Evolutionary conservation across 1,140 invertebrate genomes (phyloP).

Genomic region (Vanessa atalanta): DNA sequence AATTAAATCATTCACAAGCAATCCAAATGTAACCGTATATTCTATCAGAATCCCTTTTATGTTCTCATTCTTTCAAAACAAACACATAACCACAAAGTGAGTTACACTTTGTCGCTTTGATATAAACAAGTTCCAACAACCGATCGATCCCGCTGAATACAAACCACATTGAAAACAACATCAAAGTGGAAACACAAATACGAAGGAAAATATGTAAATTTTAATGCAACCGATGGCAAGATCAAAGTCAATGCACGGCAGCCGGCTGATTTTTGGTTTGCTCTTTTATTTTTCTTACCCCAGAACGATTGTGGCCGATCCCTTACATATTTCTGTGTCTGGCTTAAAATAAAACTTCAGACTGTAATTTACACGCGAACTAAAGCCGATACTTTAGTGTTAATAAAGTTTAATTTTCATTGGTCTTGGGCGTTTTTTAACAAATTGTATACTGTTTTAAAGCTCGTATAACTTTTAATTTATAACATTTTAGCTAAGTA

Average conservation of each 20-base stretch:
- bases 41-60: slow-evolving; percentile 12
- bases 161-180: slow-evolving; percentile 55
- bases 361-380: background rate
- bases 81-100: slow-evolving; percentile 39
- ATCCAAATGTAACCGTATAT: slow-evolving; percentile 12
- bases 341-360: slow-evolving; percentile 9
- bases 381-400: slow-evolving; percentile 2
- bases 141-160: slow-evolving; percentile 50
- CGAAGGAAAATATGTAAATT: slow-evolving; percentile 58
- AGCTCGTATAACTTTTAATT: too few species aligned
- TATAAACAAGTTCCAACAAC: slow-evolving; percentile 48
- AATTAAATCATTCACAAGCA: background rate
- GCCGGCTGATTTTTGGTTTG: slow-evolving; percentile 58
- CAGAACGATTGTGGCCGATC: slow-evolving; percentile 37
- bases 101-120: slow-evolving; percentile 41
- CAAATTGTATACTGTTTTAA: background rate
- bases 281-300: slow-evolving; percentile 45
- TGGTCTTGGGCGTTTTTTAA: background rate
- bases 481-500: too few species aligned
- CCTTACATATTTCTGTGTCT: slow-evolving; percentile 22
- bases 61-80: slow-evolving; percentile 34
- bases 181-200: slow-evolving; percentile 54
- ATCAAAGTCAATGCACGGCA: slow-evolving; percentile 50
- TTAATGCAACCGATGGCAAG: slow-evolving; percentile 57
- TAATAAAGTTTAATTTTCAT: slow-evolving; percentile 12